Conservation (phyloP, 2,113 vertebrate genomes). For the Tachuris rubrigastra region DNA sequence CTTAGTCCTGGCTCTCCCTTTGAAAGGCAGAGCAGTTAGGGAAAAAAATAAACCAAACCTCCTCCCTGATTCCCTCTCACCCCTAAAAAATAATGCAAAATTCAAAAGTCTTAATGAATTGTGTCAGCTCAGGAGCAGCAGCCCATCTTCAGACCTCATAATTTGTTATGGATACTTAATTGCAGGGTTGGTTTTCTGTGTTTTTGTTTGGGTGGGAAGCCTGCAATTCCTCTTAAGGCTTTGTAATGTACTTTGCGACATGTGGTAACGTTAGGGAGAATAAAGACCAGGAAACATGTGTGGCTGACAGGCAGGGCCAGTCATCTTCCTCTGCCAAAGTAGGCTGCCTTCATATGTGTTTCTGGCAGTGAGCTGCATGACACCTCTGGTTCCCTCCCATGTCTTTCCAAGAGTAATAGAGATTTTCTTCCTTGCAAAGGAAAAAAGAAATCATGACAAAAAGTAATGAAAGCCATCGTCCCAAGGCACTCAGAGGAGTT, state of each 20-base stretch:
- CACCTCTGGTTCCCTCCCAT: conserved; percentile 40
- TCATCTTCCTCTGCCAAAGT: conserved; percentile 19
- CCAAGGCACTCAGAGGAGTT: background rate
- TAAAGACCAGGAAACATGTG: conserved; percentile 52
- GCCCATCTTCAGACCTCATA: background rate
- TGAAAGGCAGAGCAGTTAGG: background rate
- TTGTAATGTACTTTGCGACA: background rate
- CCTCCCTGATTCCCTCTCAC: background rate
- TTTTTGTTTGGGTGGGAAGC: conserved; percentile 33
- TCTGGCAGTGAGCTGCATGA: conserved; percentile 48
- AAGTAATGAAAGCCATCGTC: conserved; percentile 10
- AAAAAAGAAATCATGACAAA: conserved; percentile 55
- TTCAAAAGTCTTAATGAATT: background rate
- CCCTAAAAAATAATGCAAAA: background rate
- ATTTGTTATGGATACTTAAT: background rate
- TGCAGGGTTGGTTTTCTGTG: background rate
- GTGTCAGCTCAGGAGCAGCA: background rate
- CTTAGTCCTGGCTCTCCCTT: background rate
- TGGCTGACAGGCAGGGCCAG: conserved; percentile 14
- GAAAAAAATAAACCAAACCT: background rate
- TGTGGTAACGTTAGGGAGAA: conserved; percentile 31
- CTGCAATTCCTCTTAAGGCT: conserved; percentile 1
- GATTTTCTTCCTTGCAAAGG: conserved; percentile 42
- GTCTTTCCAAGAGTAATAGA: conserved; percentile 57
- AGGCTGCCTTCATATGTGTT: conserved; percentile 40